Evolutionary conservation across 2,888 invertebrate genomes (phyloP), one percentile per base, ranked within the genome.

Genomic region (Diloba caeruleocephala): DNA sequence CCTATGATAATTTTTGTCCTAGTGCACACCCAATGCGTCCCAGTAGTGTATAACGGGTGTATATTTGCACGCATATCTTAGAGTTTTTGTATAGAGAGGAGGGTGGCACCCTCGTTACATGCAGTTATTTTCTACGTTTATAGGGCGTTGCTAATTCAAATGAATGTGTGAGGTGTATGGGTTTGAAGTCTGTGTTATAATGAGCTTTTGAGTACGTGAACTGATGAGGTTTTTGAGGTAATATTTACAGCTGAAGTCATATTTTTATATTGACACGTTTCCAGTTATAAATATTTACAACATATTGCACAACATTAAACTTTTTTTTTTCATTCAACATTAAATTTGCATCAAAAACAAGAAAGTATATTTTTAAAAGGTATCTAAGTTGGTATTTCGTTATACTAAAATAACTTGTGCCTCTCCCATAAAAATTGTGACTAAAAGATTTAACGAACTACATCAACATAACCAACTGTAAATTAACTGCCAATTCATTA

Each of bases 81-180:
- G 50, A 48, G 57, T 56, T 61, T 61, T 63, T 61, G 46, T 46
- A 62, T 58, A 36, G 53, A 48, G 46, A 45, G 61, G 58, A 71
- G 89, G 89, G 89, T 82, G 82, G 56, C 79, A 84, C 88, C 89
- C 88, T 84, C 59, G 80, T 76, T 81, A 76, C 76, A 79, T 82
- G 84, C 82, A 80, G 81, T 84, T 86, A 88, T 82, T 87, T 79
- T 82, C 78, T 79, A 79, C 80, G 69, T 85, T 80, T 76, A 80
- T 76, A 71, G 68, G 74, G 82, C 81, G 80, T 82, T 69, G 78
- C 81, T 78, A 85, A 88, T 86, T 77, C 77, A 66, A 61, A 66
- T 66, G 66, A 71, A 71, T 73, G 65, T 62, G 37, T 14, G 39
- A 43, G 53, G 25, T 37, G 37, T 39, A 44, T 45, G 39, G 23